Evolutionary conservation across 2,888 invertebrate species (phyloP).

Genomic region (Lycaena phlaeas): DNA sequence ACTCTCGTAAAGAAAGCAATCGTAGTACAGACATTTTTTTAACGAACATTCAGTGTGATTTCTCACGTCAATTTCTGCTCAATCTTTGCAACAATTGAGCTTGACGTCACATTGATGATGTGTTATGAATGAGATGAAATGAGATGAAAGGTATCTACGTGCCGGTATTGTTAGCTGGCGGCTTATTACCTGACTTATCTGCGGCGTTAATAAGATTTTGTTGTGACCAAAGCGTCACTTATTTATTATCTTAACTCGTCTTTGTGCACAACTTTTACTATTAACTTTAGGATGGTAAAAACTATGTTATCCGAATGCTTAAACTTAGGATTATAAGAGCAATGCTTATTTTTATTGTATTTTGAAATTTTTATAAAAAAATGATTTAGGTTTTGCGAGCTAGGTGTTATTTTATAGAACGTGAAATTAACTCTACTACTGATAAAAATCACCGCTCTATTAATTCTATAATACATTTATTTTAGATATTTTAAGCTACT

Average conservation of each 20-base stretch:
- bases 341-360: no score
- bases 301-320: no score
- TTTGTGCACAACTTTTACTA: conserved; percentile 11
- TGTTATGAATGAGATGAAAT: conserved; percentile 13
- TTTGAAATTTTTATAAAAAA: no score
- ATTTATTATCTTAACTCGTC: conserved; percentile 23
- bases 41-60: conserved; percentile 11
- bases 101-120: conserved; percentile 11
- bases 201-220: conserved; percentile 7
- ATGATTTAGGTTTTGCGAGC: no score
- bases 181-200: conserved; percentile 38
- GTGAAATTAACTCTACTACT: no score
- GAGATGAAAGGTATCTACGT: conserved; percentile 32
- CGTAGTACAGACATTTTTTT: no score
- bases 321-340: no score
- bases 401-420: no score
- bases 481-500: no score
- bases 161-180: conserved; percentile 26
- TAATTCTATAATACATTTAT: no score
- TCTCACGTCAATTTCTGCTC: conserved; percentile 55
- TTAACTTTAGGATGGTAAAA: neutral
- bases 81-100: conserved; percentile 33
- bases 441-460: no score
- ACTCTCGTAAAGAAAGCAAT: no score
- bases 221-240: conserved; percentile 16